These are phyloP conservation scores for Drosophila borborema DNA, from an alignment of 2,888 invertebrate species.

Conservation along the genomic window DNA sequence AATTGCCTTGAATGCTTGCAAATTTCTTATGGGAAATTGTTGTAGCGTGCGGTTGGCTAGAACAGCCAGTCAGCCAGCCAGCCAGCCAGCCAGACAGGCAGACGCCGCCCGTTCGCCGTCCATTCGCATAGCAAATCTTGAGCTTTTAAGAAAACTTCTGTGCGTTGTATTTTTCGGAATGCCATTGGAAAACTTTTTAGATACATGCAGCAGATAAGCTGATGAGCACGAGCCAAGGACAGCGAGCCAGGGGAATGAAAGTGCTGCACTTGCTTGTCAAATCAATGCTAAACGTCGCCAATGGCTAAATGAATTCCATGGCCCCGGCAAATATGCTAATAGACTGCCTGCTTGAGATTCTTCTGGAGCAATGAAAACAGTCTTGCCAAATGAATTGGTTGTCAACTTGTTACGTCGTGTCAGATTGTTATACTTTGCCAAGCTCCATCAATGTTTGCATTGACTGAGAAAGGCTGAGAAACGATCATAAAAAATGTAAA, in stretches of 20 bases:
- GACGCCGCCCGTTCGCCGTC: slow-evolving; percentile 44
- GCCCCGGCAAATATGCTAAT: slow-evolving; percentile 35
- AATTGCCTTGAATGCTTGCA: slow-evolving; percentile 79
- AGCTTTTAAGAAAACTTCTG: slow-evolving; percentile 61
- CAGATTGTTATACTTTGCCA: slow-evolving; percentile 6
- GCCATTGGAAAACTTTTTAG: slow-evolving; percentile 74
- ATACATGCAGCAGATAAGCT: slow-evolving; percentile 70
- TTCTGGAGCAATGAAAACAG: slow-evolving; percentile 1
- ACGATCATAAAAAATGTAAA: not conserved
- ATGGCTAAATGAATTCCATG: slow-evolving; percentile 35
- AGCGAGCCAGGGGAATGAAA: slow-evolving; percentile 9
- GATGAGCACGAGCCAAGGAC: slow-evolving; percentile 34
- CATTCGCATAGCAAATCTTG: slow-evolving; percentile 49
- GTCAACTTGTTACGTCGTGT: slow-evolving; percentile 3
- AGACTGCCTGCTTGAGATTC: slow-evolving; percentile 1
- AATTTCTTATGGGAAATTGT: slow-evolving; percentile 73
- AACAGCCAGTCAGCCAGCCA: slow-evolving; percentile 32
- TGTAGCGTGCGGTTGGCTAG: slow-evolving; percentile 72
- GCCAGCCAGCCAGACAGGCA: slow-evolving; percentile 38
- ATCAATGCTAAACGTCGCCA: slow-evolving; percentile 53
- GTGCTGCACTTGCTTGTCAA: slow-evolving; percentile 54
- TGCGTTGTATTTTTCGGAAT: slow-evolving; percentile 56
- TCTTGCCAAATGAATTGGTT: slow-evolving; percentile 10
- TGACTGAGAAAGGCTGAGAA: not conserved
- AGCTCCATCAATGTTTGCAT: not conserved